Percentiles rank a stretch among this genome's conserved stretches.
Evolutionary conservation across 2,113 vertebrate species (phyloP).

Genomic region (Trogon surrucura): DNA sequence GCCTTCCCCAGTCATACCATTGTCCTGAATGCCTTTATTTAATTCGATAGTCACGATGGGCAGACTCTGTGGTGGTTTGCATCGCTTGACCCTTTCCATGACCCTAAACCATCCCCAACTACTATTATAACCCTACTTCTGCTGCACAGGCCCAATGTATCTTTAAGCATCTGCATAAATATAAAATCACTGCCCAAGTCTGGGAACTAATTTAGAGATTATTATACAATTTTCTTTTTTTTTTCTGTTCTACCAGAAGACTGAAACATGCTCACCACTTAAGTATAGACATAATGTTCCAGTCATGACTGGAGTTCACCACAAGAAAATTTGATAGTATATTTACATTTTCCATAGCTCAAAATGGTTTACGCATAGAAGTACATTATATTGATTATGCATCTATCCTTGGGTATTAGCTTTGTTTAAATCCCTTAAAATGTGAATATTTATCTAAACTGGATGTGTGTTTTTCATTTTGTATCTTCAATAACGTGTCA

Average conservation of each 20-base stretch:
- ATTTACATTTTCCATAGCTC: not conserved
- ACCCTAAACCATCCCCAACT: not conserved
- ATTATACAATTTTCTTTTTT: not conserved
- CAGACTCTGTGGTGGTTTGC: not conserved
- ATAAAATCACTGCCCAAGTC: not conserved
- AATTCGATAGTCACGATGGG: not conserved
- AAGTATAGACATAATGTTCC: not conserved
- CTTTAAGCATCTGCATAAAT: slow-evolving; percentile 6
- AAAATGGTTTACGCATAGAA: not conserved
- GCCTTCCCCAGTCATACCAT: not conserved
- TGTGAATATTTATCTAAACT: not conserved
- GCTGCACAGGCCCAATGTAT: not conserved
- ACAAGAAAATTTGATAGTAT: not conserved
- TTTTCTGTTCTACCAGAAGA: not conserved
- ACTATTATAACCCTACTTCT: not conserved
- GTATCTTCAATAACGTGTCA: not conserved
- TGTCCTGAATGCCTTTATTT: not conserved
- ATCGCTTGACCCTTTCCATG: not conserved
- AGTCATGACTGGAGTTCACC: not conserved
- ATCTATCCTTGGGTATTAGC: not conserved
- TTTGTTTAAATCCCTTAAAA: not conserved
- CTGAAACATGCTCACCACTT: not conserved
- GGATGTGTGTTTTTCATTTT: not conserved
- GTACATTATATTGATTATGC: not conserved
- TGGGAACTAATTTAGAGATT: slow-evolving; percentile 27